phyloP scores from a whole-genome alignment of 2,888 invertebrate species.

The Sisyra nigra region DNA sequence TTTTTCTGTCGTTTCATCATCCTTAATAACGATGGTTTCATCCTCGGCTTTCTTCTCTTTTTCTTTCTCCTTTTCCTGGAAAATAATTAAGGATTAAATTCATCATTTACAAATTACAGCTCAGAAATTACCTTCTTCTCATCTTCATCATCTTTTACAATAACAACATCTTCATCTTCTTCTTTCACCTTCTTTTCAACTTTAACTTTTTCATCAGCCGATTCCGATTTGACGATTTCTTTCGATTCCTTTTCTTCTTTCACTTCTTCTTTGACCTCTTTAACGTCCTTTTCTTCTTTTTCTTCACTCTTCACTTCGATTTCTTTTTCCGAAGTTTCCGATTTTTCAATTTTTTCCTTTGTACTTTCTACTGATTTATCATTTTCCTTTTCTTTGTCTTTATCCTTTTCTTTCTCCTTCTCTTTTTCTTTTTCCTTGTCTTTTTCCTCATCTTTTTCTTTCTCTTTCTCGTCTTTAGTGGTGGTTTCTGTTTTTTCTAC shows the following conservation, averaged over 20 bases:
- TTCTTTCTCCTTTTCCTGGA: slow-evolving; percentile 15
- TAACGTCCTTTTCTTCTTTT: slow-evolving; percentile 19
- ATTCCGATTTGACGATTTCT: slow-evolving; percentile 19
- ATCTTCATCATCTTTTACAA: slow-evolving; percentile 43
- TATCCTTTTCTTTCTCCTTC: slow-evolving; percentile 19
- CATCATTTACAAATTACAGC: background rate
- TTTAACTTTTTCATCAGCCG: slow-evolving; percentile 16
- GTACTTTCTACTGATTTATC: slow-evolving; percentile 23
- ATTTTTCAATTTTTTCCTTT: slow-evolving; percentile 20
- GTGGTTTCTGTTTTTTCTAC: slow-evolving; percentile 1
- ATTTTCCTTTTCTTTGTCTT: slow-evolving; percentile 29
- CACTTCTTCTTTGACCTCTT: slow-evolving; percentile 19
- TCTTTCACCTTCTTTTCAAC: slow-evolving; percentile 29
- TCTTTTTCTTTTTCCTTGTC: slow-evolving; percentile 31
- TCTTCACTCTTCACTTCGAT: slow-evolving; percentile 15
- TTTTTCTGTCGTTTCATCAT: slow-evolving; percentile 23
- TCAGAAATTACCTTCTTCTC: slow-evolving; percentile 20
- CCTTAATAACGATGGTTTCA: slow-evolving; percentile 16
- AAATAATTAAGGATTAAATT: slow-evolving; percentile 8
- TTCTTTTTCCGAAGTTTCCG: slow-evolving; percentile 13
- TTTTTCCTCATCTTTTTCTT: slow-evolving; percentile 17
- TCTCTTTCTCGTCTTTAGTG: background rate
- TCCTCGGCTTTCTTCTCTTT: slow-evolving; percentile 32
- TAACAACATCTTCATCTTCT: slow-evolving; percentile 48
- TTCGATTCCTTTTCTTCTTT: slow-evolving; percentile 27